Percentiles rank a stretch among this genome's conserved stretches.
phyloP scores from a whole-genome alignment of 2,888 invertebrate genomes.

The Callosobruchus maculatus region DNA sequence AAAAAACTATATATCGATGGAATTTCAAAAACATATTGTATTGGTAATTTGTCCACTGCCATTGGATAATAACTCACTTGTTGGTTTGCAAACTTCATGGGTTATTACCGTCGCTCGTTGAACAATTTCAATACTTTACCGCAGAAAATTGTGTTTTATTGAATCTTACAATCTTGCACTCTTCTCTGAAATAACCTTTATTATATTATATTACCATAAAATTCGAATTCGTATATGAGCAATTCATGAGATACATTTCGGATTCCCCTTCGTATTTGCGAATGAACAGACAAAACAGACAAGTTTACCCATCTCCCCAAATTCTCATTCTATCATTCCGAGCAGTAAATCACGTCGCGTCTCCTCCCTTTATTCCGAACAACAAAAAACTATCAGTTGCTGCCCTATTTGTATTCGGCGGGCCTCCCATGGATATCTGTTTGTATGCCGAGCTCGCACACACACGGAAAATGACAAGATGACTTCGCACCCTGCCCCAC shows the following conservation, averaged over 20 bases:
- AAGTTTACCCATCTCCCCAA: not conserved
- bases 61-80: no score
- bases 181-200: no score
- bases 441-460: not conserved
- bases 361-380: not conserved
- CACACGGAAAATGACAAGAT: not conserved
- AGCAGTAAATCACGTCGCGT: not conserved
- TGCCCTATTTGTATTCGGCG: not conserved
- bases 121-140: no score
- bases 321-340: not conserved
- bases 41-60: no score
- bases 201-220: no score
- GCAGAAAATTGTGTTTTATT: no score
- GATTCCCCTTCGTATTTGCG: not conserved
- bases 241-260: not conserved
- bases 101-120: no score
- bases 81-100: no score
- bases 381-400: not conserved
- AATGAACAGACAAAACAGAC: not conserved
- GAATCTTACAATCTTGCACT: no score
- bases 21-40: no score
- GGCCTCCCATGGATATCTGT: not conserved
- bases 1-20: no score
- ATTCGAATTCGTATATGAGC: not conserved
- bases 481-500: slow-evolving; percentile 4